phyloP scores from a whole-genome alignment of 2,797 vertebrate species.

The Monodelphis domestica region DNA sequence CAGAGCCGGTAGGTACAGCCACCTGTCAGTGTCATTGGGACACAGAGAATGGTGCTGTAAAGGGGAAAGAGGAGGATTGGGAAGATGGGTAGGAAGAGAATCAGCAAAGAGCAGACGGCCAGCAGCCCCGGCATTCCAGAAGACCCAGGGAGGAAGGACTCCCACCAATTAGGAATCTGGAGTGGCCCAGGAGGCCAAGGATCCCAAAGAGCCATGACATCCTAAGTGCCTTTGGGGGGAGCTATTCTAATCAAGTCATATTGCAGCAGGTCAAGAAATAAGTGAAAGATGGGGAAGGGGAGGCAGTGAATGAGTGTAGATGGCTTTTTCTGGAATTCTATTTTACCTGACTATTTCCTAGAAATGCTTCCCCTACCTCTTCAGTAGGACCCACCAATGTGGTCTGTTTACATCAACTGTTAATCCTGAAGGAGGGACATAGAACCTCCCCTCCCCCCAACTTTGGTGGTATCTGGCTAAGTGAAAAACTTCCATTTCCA shows the following conservation, averaged over 20 bases:
- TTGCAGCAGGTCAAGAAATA: neutral
- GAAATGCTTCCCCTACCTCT: neutral
- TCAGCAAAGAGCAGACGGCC: neutral
- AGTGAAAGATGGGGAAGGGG: neutral
- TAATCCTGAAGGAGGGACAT: neutral
- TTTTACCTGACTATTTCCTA: neutral
- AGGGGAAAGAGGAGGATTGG: neutral
- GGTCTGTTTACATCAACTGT: neutral
- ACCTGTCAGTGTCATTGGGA: neutral
- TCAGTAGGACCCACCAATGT: too few species aligned
- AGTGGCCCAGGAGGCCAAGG: neutral
- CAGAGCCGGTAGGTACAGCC: neutral
- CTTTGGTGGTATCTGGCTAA: neutral
- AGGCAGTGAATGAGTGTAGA: neutral
- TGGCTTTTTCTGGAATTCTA: neutral
- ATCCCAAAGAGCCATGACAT: neutral
- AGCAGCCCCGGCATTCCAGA: neutral
- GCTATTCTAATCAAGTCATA: neutral
- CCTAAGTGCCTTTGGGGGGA: neutral
- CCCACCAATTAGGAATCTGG: too few species aligned
- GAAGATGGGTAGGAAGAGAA: neutral
- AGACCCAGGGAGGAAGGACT: neutral
- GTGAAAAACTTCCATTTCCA: neutral
- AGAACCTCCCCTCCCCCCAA: neutral
- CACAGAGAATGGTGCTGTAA: too few species aligned